Base-by-base conservation (phyloP, 2,797 vertebrate genomes). In the Pseudocheirus occidentalis region DNA sequence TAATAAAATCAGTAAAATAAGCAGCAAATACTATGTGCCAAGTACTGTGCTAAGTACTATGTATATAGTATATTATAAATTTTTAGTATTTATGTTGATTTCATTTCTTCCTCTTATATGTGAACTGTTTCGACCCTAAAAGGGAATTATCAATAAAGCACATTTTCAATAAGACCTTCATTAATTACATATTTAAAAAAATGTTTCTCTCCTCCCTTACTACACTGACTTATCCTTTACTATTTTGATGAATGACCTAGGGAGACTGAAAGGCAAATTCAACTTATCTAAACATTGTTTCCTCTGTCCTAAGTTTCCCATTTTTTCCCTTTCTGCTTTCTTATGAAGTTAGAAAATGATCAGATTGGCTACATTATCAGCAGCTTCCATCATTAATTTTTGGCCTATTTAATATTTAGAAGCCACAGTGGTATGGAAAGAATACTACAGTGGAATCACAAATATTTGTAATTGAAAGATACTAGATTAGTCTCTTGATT, bases 91-190 rank as follows among this genome's bases (percentile, higher is more conserved):
- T 50, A 31, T 89, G 5, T 56, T 55, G 27, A 4, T 57, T 89
- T 92, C 59, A 58, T 55, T 52, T 92, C 73, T 94, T 91, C 93
- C 58, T 91, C 62, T 24, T 57, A 55, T 91, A 55, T 34, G 59
- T 56, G 55, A 93, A 18, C 54, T 95, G 53, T 52, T 13, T 92
- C n/a, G 59, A 92, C 92, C 91, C 93, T 93, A 55, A 87, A 81
- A 81, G n/a, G 66, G n/a, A 81, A 73, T 73, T 73, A 73, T 2
- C 9, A 29, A 81, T 40, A 81, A 81, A 81, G 21, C 18, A 81
- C 40, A 73, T 90, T 90, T 90, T 90, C 52, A 90, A 46, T 90
- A 54, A 90, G 11, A 27, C 31, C 89, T 52, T 54, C 46, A 52
- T 90, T 53, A 18, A 27, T 27, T 90, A 46, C 46, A 50, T 90